Evolutionary conservation across 2,888 invertebrate genomes (phyloP), one percentile per base, ranked within the genome.

Genomic region (Agrochola circellaris): DNA sequence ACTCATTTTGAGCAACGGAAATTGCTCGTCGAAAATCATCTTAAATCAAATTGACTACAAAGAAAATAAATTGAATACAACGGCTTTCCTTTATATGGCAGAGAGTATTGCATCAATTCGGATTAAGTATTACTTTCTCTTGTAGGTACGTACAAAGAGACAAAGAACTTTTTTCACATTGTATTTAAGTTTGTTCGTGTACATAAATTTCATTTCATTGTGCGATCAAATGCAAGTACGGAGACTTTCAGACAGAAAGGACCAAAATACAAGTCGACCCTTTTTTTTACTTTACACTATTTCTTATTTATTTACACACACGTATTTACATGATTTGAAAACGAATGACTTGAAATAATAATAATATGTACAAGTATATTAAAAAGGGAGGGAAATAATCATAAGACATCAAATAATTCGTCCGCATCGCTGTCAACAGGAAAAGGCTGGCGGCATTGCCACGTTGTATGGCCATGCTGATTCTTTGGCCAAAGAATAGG

Each of bases 41-140:
- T 54, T 20, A 72, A 34, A 73, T 23, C n/a, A 67, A 79, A 62
- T 62, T 38, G 56, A 23, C 20, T 48, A 61, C 20, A 45, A 64
- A 58, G 38, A 58, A 58, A 58, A 78, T 58, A 42, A 60, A 58
- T 54, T 51, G 8, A n/a, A 48, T 42, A 61, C 17, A 56, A 38
- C 13, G 42, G 20, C 26, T 58, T 65, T 54, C 9, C 42, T 67
- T 51, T 62, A 4, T 2, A 67, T 48, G 30, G 34, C 23, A 56
- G 20, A 61, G 20, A 62, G 15, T 34, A 26, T 65, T 69, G 60
- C 65, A 67, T 62, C 45, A 26, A 48, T 34, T 73, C 15, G 17
- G 38, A 56, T 51, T 67, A n/a, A n/a, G n/a, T n/a, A 61, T 68
- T 67, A 51, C 62, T 79, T 67, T 79, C n/a, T 30, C 26, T 51